These are phyloP conservation scores for Dinothrombium tinctorium DNA, from an alignment of 1,140 invertebrate species.

Conservation along the genomic window DNA sequence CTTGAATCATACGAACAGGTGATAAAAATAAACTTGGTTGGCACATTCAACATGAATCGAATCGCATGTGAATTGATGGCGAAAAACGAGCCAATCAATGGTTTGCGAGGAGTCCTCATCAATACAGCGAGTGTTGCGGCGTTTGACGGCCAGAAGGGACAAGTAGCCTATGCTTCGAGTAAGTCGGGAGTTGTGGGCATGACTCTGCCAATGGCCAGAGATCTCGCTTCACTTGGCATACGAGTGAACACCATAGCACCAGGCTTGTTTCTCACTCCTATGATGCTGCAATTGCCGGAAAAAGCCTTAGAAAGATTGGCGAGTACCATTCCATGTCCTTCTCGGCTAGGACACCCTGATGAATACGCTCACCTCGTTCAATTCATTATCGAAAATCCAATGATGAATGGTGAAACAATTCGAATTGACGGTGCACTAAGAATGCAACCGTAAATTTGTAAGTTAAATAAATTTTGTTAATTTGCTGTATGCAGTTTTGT, in stretches of 20 bases:
- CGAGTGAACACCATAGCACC: conserved; percentile 30
- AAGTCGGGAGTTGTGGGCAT: conserved; percentile 29
- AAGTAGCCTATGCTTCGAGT: conserved; percentile 35
- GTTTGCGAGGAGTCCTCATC: conserved; percentile 69
- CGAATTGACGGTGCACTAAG: conserved; percentile 66
- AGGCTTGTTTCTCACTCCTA: conserved; percentile 28
- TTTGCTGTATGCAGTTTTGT: no score
- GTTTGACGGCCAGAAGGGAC: conserved; percentile 86
- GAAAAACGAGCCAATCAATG: conserved; percentile 49
- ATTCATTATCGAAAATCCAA: conserved; percentile 62
- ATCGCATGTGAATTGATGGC: conserved; percentile 52
- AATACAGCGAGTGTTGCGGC: conserved; percentile 91
- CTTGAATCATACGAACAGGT: conserved; percentile 32
- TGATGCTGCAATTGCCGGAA: conserved; percentile 21
- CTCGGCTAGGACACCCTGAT: conserved; percentile 55
- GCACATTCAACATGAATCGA: conserved; percentile 83
- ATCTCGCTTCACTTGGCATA: conserved; percentile 25
- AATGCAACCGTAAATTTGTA: no score
- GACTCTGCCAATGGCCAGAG: conserved; percentile 28
- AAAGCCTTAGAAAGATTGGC: conserved; percentile 29
- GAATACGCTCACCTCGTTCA: conserved; percentile 74
- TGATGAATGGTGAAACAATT: conserved; percentile 84
- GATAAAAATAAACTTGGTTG: conserved; percentile 49
- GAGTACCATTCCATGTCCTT: conserved; percentile 60
- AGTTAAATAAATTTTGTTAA: no score